Conservation (phyloP, 2,797 vertebrate species). For the Sylvia borin region DNA sequence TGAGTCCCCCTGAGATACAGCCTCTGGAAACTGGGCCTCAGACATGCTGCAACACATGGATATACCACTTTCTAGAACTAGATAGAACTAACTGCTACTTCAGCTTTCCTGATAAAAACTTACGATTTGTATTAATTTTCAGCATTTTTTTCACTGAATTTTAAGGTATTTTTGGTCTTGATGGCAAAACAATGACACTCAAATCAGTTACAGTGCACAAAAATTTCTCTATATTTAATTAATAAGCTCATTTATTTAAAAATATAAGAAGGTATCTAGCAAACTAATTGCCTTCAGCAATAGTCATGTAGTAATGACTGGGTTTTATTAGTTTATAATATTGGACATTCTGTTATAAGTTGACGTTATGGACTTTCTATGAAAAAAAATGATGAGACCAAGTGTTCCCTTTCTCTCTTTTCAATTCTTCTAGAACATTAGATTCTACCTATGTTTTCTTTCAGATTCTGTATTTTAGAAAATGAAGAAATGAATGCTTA, state of each 20-base stretch:
- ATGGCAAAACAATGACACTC: background rate
- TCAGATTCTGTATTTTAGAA: background rate
- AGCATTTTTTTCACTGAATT: background rate
- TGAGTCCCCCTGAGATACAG: background rate
- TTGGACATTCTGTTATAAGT: background rate
- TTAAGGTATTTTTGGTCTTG: background rate
- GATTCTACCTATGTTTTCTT: background rate
- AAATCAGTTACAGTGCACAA: background rate
- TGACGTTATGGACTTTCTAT: background rate
- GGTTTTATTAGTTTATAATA: conserved; percentile 14
- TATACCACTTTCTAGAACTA: background rate
- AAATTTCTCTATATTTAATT: background rate
- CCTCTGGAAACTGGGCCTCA: background rate
- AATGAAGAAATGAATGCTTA: background rate
- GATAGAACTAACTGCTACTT: background rate
- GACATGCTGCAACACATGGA: background rate
- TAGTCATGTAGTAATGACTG: background rate
- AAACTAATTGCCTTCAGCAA: background rate
- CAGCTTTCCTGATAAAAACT: background rate
- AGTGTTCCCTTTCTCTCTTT: background rate
- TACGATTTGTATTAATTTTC: background rate
- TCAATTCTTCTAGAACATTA: background rate
- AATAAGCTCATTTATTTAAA: background rate
- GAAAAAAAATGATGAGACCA: background rate
- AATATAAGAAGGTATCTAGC: background rate